These are phyloP conservation scores for Vicugna pacos DNA, from an alignment of 2,113 vertebrate species.

Conservation along the genomic window DNA sequence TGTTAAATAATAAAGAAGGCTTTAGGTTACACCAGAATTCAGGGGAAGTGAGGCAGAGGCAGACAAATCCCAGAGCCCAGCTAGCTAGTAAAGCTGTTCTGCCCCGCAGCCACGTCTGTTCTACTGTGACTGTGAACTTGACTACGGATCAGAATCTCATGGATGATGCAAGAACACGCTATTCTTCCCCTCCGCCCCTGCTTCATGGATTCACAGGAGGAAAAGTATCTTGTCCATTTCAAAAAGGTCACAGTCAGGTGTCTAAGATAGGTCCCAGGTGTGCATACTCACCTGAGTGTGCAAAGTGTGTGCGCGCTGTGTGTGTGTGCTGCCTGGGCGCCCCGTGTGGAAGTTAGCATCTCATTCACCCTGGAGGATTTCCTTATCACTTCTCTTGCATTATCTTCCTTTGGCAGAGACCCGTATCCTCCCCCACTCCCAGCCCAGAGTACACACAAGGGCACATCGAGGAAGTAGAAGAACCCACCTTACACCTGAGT, in stretches of 20 bases:
- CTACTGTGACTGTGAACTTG: background rate
- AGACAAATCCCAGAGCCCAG: background rate
- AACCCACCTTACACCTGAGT: accelerated
- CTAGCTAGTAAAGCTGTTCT: background rate
- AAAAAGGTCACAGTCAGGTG: background rate
- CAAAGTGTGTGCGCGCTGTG: accelerated
- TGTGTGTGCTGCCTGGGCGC: background rate
- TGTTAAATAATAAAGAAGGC: background rate
- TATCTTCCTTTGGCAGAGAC: background rate
- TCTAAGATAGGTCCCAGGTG: background rate
- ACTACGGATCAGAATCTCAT: background rate
- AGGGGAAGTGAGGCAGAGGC: background rate
- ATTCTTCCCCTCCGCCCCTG: background rate
- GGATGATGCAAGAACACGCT: background rate
- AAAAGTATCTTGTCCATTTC: too few relatives aligned
- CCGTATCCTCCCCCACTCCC: too few relatives aligned
- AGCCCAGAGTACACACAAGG: background rate
- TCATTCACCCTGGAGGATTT: background rate
- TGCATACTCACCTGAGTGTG: accelerated
- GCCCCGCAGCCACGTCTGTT: background rate
- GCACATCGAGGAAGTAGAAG: accelerated
- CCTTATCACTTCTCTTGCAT: background rate
- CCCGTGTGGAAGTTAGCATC: background rate
- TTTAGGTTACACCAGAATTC: background rate
- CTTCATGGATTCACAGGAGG: background rate